Evolutionary conservation across 2,797 vertebrate genomes (phyloP).

Genomic region (Heliangelus exortis): DNA sequence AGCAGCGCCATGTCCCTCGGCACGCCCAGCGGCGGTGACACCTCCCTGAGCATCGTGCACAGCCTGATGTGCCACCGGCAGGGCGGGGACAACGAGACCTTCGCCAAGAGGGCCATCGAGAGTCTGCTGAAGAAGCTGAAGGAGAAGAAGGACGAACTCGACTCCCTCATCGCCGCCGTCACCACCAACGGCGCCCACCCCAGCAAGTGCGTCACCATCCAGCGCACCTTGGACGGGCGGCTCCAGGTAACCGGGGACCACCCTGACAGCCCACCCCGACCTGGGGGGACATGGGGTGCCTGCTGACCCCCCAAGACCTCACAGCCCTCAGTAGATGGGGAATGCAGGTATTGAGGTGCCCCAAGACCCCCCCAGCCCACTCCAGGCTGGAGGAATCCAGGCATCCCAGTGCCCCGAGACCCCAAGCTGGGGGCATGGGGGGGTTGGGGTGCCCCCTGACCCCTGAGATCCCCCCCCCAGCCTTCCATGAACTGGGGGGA

Average conservation of each 20-base stretch:
- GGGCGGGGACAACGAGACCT: constrained; percentile 86
- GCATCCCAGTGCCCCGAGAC: too few species aligned
- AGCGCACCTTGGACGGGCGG: constrained; percentile 86
- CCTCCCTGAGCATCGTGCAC: constrained; percentile 87
- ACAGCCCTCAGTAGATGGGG: too few species aligned
- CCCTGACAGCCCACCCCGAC: neutral
- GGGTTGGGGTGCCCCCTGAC: too few species aligned
- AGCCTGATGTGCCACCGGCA: constrained; percentile 88
- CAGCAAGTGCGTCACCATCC: constrained; percentile 88
- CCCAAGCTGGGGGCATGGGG: too few species aligned
- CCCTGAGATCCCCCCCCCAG: too few species aligned
- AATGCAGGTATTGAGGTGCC: neutral
- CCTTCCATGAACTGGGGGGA: too few species aligned
- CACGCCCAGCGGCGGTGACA: constrained; percentile 80
- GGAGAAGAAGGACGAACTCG: constrained; percentile 88
- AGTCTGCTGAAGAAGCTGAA: constrained; percentile 89
- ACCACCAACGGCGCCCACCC: constrained; percentile 86
- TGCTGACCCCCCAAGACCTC: too few species aligned
- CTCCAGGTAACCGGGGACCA: constrained; percentile 79
- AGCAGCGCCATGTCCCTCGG: constrained; percentile 50
- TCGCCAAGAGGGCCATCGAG: constrained; percentile 87
- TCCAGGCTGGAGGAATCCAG: too few species aligned
- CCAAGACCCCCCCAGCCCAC: neutral
- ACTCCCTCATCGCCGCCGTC: constrained; percentile 86
- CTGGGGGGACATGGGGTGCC: neutral